phyloP scores from a whole-genome alignment of 2,113 vertebrate genomes.

The Forbesichthys agassizii region DNA sequence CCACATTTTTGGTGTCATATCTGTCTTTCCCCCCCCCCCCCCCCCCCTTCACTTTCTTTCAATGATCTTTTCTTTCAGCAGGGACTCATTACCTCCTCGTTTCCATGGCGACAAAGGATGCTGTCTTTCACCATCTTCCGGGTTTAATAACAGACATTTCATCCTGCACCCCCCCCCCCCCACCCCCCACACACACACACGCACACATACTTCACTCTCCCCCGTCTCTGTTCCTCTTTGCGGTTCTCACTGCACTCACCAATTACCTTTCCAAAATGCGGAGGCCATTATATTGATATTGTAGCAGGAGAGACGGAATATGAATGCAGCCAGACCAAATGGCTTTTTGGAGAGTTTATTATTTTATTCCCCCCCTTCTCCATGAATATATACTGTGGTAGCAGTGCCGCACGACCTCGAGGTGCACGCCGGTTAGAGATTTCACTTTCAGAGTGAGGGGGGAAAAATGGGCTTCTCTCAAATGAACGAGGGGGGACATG shows the following conservation, averaged over 20 bases:
- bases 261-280: constrained; percentile 60
- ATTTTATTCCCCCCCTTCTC: background rate
- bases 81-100: constrained; percentile 26
- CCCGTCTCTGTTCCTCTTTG: constrained; percentile 28
- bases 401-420: constrained; percentile 9
- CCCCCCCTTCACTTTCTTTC: background rate
- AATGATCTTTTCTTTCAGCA: constrained; percentile 10
- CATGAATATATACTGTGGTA: constrained; percentile 20
- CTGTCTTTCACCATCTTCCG: constrained; percentile 28
- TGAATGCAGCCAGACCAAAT: constrained; percentile 48
- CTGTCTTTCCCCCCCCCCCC: no score
- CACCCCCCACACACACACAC: background rate
- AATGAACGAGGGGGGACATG: constrained; percentile 59
- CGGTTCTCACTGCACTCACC: constrained; percentile 27
- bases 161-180: background rate
- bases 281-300: constrained; percentile 58
- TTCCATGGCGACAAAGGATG: constrained; percentile 13
- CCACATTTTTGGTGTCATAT: no score
- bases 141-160: constrained; percentile 30
- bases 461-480: constrained; percentile 36
- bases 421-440: background rate
- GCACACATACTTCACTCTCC: background rate
- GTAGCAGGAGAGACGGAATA: constrained; percentile 25
- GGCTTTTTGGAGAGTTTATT: constrained; percentile 29
- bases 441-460: constrained; percentile 29